These are phyloP conservation scores for Trichacis sp. DNA, from an alignment of 2,888 invertebrate species.

Conservation along the genomic window DNA sequence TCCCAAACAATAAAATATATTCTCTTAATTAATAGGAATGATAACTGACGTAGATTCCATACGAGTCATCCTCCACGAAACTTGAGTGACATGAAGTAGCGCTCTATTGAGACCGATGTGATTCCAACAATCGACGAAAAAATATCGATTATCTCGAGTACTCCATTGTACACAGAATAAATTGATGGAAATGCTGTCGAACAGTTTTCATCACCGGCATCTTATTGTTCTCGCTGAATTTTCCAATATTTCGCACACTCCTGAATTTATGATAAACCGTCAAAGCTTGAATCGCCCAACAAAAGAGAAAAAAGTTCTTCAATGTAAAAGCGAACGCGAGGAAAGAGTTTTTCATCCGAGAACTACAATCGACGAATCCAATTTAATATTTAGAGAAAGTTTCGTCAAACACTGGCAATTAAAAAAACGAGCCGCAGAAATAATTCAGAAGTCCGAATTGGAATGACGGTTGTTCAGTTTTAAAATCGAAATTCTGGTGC, in stretches of 20 bases:
- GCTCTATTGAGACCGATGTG: slow-evolving; percentile 28
- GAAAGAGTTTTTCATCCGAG: not conserved
- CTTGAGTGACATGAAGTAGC: slow-evolving; percentile 33
- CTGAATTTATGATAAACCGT: too few relatives aligned
- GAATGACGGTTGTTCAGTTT: not conserved
- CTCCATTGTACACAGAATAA: not conserved
- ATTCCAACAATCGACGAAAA: slow-evolving; percentile 14
- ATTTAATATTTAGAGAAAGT: not conserved
- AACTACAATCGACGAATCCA: too few relatives aligned
- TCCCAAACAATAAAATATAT: not conserved
- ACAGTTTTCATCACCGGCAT: not conserved
- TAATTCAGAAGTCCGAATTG: not conserved
- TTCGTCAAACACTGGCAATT: not conserved
- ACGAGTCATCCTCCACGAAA: slow-evolving; percentile 23
- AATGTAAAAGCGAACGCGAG: too few relatives aligned
- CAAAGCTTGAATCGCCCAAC: not conserved
- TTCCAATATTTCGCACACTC: not conserved
- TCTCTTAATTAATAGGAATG: not conserved
- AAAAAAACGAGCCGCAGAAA: not conserved
- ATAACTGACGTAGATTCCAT: not conserved
- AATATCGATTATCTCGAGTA: not conserved
- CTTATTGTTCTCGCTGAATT: not conserved
- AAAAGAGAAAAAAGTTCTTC: too few relatives aligned
- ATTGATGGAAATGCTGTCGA: not conserved
- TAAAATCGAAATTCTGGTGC: not conserved